These are phyloP conservation scores for Drosophila buzzatii DNA, from an alignment of 2,888 invertebrate species.

Conservation along the genomic window DNA sequence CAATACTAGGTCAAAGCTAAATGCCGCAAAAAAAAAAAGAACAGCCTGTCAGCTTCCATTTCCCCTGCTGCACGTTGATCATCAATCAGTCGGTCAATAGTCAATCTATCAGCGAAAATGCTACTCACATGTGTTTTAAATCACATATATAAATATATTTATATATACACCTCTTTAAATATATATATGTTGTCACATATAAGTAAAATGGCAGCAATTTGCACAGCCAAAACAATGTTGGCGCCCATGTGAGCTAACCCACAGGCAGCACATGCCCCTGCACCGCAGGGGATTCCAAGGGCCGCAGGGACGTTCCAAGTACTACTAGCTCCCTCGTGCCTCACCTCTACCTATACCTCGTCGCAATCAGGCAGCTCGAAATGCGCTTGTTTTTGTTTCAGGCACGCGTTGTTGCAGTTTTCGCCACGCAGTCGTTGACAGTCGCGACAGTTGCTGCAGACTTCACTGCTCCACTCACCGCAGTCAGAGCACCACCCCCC, in stretches of 20 bases:
- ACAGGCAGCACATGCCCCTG: slow-evolving; percentile 6
- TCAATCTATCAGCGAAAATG: background rate
- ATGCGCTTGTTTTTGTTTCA: slow-evolving; percentile 30
- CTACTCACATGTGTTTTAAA: background rate
- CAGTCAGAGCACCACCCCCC: background rate
- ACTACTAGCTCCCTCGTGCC: background rate
- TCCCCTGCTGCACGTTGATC: background rate
- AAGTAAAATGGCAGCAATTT: slow-evolving; percentile 31
- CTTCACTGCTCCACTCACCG: slow-evolving; percentile 1
- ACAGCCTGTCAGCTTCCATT: background rate
- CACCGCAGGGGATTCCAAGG: background rate
- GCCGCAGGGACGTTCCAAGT: background rate
- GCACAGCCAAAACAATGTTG: slow-evolving; percentile 35
- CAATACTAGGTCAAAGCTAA: background rate
- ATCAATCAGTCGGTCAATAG: slow-evolving; percentile 3
- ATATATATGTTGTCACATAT: background rate
- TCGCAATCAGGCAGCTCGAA: slow-evolving; percentile 37
- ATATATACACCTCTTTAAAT: background rate
- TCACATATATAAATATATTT: background rate
- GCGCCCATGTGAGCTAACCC: slow-evolving; percentile 1
- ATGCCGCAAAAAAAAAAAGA: background rate
- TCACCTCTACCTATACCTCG: too few relatives aligned
- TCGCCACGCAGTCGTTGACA: slow-evolving; percentile 50
- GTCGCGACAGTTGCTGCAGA: slow-evolving; percentile 51
- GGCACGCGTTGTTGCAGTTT: slow-evolving; percentile 29